Base-by-base conservation (phyloP, 2,888 invertebrate species). In the Gymnocheta viridis region DNA sequence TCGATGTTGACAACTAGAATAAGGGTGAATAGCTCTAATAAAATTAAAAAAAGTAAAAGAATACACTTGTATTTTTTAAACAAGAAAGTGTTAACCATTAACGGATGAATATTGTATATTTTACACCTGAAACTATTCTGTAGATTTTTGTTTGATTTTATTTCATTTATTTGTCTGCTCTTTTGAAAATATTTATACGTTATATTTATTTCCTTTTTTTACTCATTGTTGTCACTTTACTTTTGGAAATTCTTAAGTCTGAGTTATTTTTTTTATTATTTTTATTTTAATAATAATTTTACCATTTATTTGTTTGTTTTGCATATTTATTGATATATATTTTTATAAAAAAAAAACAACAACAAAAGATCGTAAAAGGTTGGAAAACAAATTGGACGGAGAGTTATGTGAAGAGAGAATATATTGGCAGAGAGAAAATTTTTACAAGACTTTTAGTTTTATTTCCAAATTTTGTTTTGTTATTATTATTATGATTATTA, bases 371-470 rank as follows among this genome's bases (percentile, higher is more conserved):
- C 5, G 7, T 64, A 32, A 32, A 58, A 60, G 0, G 14, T 54
- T 54, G 27, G 5, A 10, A 58, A 60, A 9, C 2, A 60, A 60
- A 14, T 38, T 35, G 19, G 2, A 12, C 29, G 19, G 12, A 51
- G 7, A 12, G 19, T 38, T 6, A 10, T 60, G 9, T 29, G 29
- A 14, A 38, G 14, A 32, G 14, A 27, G 32, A 67, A 44, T 44
- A 56, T 47, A 60, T 74, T 82, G 79, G 79, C 74, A 69, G 74
- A 64, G 60, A 64, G 67, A 70, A 79, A 56, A 29, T 47, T 58
- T 47, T 82, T 56, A 64, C 73, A 82, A 82, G 82, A 82, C 82
- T 82, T 82, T 77, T 82, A 74, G 47, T 62, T 73, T 73, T 79
- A 74, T 32, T 14, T 44, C 58, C 27, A 47, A 72, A 54, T 29